These are phyloP conservation scores for Lepidurus couesii DNA, from an alignment of 1,140 invertebrate genomes.

Conservation along the genomic window DNA sequence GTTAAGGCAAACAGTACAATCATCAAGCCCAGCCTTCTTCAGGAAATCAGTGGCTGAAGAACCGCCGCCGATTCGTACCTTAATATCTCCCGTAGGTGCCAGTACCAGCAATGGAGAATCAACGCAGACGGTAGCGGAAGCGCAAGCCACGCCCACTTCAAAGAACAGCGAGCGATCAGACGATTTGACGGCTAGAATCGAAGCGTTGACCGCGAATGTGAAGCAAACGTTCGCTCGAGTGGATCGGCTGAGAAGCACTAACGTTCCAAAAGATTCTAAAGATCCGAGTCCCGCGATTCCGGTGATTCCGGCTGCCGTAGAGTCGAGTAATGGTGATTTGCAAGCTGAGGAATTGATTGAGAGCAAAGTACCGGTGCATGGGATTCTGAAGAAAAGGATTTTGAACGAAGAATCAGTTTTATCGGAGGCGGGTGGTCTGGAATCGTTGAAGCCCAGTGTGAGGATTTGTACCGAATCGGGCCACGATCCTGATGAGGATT, in stretches of 20 bases:
- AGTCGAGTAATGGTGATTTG: not conserved
- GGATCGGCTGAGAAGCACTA: slow-evolving; percentile 53
- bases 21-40: slow-evolving; percentile 31
- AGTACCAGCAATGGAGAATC: slow-evolving; percentile 44
- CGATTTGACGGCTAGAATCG: slow-evolving; percentile 47
- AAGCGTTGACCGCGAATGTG: slow-evolving; percentile 58
- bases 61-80: slow-evolving; percentile 35
- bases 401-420: not conserved
- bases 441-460: not conserved
- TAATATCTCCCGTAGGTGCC: slow-evolving; percentile 38
- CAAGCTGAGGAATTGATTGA: not conserved
- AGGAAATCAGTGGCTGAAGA: slow-evolving; percentile 38
- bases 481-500: not conserved
- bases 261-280: not conserved
- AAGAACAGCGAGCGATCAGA: slow-evolving; percentile 9
- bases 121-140: slow-evolving; percentile 42
- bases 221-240: slow-evolving; percentile 60
- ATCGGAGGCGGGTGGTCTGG: not conserved
- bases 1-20: not conserved
- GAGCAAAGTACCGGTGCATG: slow-evolving; percentile 16
- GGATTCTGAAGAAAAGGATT: slow-evolving; percentile 34
- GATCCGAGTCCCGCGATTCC: not conserved
- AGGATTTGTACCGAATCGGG: slow-evolving; percentile 29
- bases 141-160: slow-evolving; percentile 1
- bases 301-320: not conserved